Evolutionary conservation across 2,888 invertebrate genomes (phyloP).

Genomic region (Noctua fimbriata): DNA sequence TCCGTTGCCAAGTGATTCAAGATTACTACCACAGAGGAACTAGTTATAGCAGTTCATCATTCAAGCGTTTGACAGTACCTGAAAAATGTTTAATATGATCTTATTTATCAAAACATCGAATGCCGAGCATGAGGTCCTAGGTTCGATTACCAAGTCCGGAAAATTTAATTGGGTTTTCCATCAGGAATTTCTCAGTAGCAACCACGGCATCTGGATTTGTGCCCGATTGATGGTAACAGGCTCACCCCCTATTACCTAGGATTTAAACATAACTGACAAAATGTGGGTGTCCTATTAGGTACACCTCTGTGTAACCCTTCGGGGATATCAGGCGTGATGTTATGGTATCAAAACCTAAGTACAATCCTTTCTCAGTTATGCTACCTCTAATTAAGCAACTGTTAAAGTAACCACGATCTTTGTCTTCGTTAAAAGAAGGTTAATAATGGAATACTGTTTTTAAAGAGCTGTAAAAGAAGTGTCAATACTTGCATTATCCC

Average conservation of each 20-base stretch:
- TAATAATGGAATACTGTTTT: background rate
- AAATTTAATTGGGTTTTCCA: no score
- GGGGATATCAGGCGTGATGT: no score
- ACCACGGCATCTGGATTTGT: no score
- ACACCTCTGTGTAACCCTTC: no score
- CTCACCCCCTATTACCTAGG: no score
- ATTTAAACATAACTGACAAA: no score
- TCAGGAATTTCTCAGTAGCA: no score
- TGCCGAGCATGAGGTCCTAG: no score
- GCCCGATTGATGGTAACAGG: no score
- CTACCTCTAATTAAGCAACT: background rate
- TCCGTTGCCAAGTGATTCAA: constrained; percentile 72
- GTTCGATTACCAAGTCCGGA: no score
- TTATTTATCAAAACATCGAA: background rate
- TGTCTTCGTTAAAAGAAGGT: background rate
- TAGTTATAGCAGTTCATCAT: constrained; percentile 19
- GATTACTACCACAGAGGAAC: constrained; percentile 64
- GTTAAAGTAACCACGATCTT: background rate
- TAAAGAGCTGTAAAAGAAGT: background rate
- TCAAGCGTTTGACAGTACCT: background rate
- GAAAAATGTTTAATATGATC: background rate
- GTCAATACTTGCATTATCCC: background rate
- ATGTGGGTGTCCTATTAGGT: no score
- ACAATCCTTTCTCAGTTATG: background rate
- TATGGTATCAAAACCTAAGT: background rate